These are phyloP conservation scores for Tineola bisselliella DNA, from an alignment of 2,888 invertebrate genomes.

Conservation along the genomic window DNA sequence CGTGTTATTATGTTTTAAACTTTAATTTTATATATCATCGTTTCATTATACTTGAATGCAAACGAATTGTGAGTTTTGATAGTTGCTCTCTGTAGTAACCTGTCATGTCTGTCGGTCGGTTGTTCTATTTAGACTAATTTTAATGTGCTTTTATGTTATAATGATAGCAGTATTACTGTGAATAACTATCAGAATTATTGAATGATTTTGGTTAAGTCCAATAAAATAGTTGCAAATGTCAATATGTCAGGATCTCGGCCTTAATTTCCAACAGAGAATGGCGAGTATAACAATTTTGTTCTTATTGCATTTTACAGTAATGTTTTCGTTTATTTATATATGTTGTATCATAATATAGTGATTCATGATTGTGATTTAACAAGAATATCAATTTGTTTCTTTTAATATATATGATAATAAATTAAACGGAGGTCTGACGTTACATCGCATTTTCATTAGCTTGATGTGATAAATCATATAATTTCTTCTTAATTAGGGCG, in stretches of 20 bases:
- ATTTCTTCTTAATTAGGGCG: constrained; percentile 76
- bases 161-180: not conserved
- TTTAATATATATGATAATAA: not conserved
- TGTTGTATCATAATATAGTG: not conserved
- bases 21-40: not conserved
- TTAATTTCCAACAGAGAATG: constrained; percentile 69
- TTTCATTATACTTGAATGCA: not conserved
- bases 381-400: not conserved
- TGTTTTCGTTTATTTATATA: not conserved
- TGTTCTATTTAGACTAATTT: constrained; percentile 39
- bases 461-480: not conserved
- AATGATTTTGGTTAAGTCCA: constrained; percentile 10
- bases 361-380: not conserved
- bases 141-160: not conserved
- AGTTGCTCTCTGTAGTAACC: constrained; percentile 21
- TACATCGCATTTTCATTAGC: not conserved
- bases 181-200: not conserved
- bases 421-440: not conserved
- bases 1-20: too few relatives aligned
- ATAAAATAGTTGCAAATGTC: constrained; percentile 65
- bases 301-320: not conserved
- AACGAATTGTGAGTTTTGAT: not conserved
- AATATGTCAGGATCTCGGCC: constrained; percentile 69
- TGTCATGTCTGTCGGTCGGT: constrained; percentile 32
- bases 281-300: constrained; percentile 28